Conservation (phyloP, 2,797 vertebrate species). For the Pseudochirops corinnae region DNA sequence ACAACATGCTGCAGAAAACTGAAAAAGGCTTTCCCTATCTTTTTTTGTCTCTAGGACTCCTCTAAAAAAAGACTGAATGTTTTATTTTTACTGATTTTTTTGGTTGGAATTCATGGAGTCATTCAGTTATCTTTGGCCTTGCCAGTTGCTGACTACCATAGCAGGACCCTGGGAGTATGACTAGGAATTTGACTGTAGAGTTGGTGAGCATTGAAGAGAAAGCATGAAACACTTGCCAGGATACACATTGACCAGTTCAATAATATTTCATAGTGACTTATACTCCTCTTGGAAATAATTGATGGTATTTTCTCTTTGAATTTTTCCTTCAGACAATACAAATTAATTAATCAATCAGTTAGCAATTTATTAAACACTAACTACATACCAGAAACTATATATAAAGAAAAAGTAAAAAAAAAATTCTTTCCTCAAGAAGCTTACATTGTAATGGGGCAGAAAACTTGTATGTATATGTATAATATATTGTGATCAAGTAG, state of each 20-base stretch:
- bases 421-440: neutral
- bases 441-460: neutral
- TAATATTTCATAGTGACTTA: neutral
- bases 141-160: neutral
- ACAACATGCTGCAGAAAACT: neutral
- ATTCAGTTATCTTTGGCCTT: constrained; percentile 14
- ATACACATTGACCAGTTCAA: neutral
- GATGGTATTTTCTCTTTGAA: constrained; percentile 46
- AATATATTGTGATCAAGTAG: constrained; percentile 34
- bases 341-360: neutral
- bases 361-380: neutral
- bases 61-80: neutral
- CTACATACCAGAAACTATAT: neutral
- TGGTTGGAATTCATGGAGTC: constrained; percentile 20
- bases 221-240: constrained; percentile 13
- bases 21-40: neutral
- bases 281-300: neutral
- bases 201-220: constrained; percentile 15
- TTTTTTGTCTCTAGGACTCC: neutral
- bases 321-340: constrained; percentile 60
- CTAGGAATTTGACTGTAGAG: neutral
- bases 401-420: neutral
- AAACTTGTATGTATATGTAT: neutral
- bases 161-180: neutral
- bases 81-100: neutral